Percentiles rank a stretch among this genome's conserved stretches.
Conservation (phyloP, 2,113 vertebrate species). For the Meriones unguiculatus region DNA sequence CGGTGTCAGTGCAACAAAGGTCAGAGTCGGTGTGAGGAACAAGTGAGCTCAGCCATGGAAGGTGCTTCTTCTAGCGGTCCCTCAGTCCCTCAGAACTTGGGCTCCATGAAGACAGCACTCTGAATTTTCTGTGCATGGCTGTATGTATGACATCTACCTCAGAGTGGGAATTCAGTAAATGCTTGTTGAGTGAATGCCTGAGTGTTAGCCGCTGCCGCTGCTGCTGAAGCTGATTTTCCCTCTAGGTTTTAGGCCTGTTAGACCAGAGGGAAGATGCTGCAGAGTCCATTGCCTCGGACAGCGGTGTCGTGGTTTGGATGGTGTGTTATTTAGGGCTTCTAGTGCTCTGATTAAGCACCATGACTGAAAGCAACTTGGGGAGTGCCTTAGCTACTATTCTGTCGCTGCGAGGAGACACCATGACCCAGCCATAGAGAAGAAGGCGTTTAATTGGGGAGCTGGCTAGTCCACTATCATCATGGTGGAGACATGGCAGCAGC, state of each 20-base stretch:
- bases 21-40: background rate
- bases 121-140: background rate
- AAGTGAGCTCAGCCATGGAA: background rate
- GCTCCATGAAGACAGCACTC: background rate
- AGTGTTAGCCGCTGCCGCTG: background rate
- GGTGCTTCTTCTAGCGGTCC: background rate
- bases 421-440: background rate
- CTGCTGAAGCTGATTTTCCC: background rate
- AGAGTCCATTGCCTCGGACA: background rate
- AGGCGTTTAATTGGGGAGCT: background rate
- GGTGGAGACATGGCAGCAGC: too few relatives aligned
- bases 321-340: background rate
- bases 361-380: background rate
- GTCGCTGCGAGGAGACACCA: background rate
- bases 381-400: background rate
- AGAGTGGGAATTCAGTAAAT: background rate
- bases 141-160: background rate
- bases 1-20: background rate
- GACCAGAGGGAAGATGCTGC: background rate
- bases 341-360: background rate
- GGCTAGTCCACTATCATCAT: background rate
- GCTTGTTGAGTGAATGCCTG: background rate
- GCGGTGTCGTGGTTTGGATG: background rate
- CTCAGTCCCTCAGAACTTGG: too few relatives aligned
- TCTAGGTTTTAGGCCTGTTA: background rate